Evolutionary conservation across 2,113 vertebrate genomes (phyloP), one percentile per base, ranked within the genome.

Genomic region (Globicephala melas): DNA sequence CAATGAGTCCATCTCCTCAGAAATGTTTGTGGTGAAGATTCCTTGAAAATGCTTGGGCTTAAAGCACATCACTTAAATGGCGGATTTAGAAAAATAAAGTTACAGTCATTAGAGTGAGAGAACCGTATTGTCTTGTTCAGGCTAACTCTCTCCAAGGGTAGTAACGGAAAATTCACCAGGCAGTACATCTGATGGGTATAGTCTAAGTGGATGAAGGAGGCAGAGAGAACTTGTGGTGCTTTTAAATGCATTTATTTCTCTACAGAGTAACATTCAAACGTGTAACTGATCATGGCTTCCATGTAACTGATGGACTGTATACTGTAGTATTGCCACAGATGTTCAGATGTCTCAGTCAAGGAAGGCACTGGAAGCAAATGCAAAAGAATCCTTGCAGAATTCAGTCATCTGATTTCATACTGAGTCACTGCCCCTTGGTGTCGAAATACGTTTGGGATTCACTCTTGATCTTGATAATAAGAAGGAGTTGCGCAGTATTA

Each of bases 21-120:
- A 68, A 97, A 90, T 91, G 84, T 89, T 74, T 97, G 76, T 90
- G 96, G 18, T 94, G 58, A 80, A 89, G 80, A 71, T 93, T 74
- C 93, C 14, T 76, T 98, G 97, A 94, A 96, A 96, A 96, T 95
- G 50, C 9, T 58, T 95, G 17, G 6, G 89, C 96, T 95, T 89
- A 81, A 91, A 81, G 87, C 1, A 94, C 3, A 31, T 31, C 44
- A 47, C 33, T 98, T 96, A 81, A 62, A 9, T 92, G 55, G 67
- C 88, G 94, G 74, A 62, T 97, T 96, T 94, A 85, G 95, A 98
- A 77, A 88, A 89, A 41, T 26, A 62, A 58, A 84, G 77, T 77
- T 3, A 21, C 50, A 70, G 9, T 80, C 95, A 70, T 97, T 88
- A 97, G 86, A 85, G 71, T 28, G n/a, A 6, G 71, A 76, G 90